Evolutionary conservation across 2,888 invertebrate species (phyloP).

Genomic region (Catocala sponsa): DNA sequence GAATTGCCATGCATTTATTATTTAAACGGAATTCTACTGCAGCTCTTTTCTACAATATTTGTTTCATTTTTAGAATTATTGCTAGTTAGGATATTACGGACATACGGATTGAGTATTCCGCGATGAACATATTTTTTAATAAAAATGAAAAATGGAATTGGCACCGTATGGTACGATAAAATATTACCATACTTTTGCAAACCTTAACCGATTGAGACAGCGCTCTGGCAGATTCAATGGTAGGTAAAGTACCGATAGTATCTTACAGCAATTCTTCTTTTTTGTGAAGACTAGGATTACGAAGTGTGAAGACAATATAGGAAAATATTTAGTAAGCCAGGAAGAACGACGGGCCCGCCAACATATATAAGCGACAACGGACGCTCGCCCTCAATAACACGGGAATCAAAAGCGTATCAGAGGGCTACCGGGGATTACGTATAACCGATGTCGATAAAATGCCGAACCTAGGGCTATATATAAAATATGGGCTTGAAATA

Average conservation of each 20-base stretch:
- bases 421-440: conserved; percentile 29
- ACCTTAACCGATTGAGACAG: too few species aligned
- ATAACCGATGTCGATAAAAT: conserved; percentile 31
- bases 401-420: conserved; percentile 30
- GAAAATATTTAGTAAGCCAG: conserved; percentile 1
- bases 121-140: too few species aligned
- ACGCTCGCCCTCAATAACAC: conserved; percentile 18
- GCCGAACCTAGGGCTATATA: conserved; percentile 21
- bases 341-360: conserved; percentile 1
- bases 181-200: too few species aligned
- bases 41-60: conserved; percentile 13
- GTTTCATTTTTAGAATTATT: conserved; percentile 1
- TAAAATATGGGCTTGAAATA: conserved; percentile 26
- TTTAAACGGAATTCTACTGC: conserved; percentile 22
- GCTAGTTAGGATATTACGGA: too few species aligned
- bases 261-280: background rate
- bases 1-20: conserved; percentile 30
- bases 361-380: conserved; percentile 16
- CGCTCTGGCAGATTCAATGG: too few species aligned
- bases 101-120: too few species aligned
- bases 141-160: too few species aligned
- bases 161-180: too few species aligned
- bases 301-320: background rate
- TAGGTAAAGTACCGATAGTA: background rate
- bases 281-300: background rate